A percentile compares a stretch with the other conserved stretches of the same genome.
Conservation (phyloP, 2,888 invertebrate species). For the Diachrysia chrysitis region DNA sequence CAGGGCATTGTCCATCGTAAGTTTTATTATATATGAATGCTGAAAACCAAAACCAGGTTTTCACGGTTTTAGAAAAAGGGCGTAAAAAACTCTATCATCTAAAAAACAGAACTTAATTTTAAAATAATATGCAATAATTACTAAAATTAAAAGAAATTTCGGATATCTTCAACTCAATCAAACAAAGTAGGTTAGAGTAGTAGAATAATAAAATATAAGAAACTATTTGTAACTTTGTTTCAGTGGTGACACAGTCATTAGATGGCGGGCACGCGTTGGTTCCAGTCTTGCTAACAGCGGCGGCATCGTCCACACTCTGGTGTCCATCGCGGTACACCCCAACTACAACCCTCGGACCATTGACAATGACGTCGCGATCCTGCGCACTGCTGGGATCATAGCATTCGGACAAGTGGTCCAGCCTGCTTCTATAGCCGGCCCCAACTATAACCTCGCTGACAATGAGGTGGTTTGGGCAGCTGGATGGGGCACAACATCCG, state of each 20-base stretch:
- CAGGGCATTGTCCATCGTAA: slow-evolving; percentile 71
- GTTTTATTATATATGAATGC: slow-evolving; percentile 26
- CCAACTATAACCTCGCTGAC: slow-evolving; percentile 57
- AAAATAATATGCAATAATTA: too few species aligned
- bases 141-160: too few species aligned
- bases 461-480: slow-evolving; percentile 66
- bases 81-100: too few species aligned
- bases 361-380: slow-evolving; percentile 61
- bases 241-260: slow-evolving; percentile 46
- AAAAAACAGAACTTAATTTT: too few species aligned
- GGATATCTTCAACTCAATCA: too few species aligned
- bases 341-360: slow-evolving; percentile 41
- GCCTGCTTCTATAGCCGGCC: slow-evolving; percentile 58
- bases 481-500: slow-evolving; percentile 75
- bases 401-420: slow-evolving; percentile 15
- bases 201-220: too few species aligned
- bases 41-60: neutral
- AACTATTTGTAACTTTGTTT: slow-evolving; percentile 16
- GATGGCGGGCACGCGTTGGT: slow-evolving; percentile 62
- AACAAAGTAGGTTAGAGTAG: too few species aligned
- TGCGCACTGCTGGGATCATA: slow-evolving; percentile 41
- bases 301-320: slow-evolving; percentile 52
- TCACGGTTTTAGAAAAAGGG: too few species aligned
- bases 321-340: slow-evolving; percentile 48
- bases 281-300: slow-evolving; percentile 61